Evolutionary conservation across 1,140 invertebrate species (phyloP).

Genomic region (Vanessa atalanta): DNA sequence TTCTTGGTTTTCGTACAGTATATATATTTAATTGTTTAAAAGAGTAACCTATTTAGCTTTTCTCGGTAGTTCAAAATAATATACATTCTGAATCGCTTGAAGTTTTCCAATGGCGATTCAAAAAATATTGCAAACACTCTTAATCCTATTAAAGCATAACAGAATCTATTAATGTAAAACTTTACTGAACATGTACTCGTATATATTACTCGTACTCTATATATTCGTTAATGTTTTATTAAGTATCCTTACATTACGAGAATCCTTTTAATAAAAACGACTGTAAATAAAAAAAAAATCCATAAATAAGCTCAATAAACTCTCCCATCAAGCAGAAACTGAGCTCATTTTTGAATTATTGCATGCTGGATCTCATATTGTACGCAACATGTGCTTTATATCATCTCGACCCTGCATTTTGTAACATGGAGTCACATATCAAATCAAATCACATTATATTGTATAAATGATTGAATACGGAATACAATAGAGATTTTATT

Average conservation of each 20-base stretch:
- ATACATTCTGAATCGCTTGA: too few species aligned
- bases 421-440: slow-evolving; percentile 42
- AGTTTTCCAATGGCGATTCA: too few species aligned
- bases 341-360: slow-evolving; percentile 75
- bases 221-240: slow-evolving; percentile 22
- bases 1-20: too few species aligned
- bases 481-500: slow-evolving; percentile 68
- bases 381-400: slow-evolving; percentile 71
- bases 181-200: not conserved
- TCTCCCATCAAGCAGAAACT: slow-evolving; percentile 59
- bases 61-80: too few species aligned
- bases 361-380: slow-evolving; percentile 56
- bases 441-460: not conserved
- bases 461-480: slow-evolving; percentile 67
- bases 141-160: too few species aligned
- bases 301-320: slow-evolving; percentile 68
- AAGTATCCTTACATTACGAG: slow-evolving; percentile 35
- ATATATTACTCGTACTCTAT: not conserved
- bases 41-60: too few species aligned
- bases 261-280: slow-evolving; percentile 48
- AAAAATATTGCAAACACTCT: too few species aligned
- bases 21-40: too few species aligned
- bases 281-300: slow-evolving; percentile 54
- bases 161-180: too few species aligned
- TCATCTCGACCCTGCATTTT: slow-evolving; percentile 33